Evolutionary conservation across 2,797 vertebrate genomes (phyloP).

Genomic region (Clarias laeviceps): DNA sequence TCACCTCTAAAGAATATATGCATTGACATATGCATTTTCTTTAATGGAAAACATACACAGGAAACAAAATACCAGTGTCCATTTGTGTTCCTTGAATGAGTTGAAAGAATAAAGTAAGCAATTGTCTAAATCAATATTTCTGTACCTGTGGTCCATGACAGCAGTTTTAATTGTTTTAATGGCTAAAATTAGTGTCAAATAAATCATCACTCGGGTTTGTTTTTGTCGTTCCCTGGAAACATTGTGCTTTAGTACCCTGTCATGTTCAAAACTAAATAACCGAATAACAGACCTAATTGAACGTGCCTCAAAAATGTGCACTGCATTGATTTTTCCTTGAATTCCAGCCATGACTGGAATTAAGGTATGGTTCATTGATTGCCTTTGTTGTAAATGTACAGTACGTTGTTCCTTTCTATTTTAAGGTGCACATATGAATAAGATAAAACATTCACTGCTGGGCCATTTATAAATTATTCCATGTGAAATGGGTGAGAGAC

Average conservation of each 20-base stretch:
- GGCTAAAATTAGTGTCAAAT: neutral
- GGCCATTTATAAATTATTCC: neutral
- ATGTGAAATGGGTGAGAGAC: neutral
- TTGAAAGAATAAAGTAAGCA: neutral
- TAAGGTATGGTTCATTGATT: neutral
- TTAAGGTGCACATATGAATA: neutral
- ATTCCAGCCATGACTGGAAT: neutral
- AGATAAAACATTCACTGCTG: neutral
- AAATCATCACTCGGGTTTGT: neutral
- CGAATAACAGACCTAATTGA: neutral
- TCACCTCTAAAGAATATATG: neutral
- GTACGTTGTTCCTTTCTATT: neutral
- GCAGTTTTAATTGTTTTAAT: neutral
- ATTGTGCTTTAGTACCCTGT: neutral
- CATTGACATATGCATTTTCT: neutral
- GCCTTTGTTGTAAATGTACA: neutral
- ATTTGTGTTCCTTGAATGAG: neutral
- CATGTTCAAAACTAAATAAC: neutral
- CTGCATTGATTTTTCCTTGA: neutral
- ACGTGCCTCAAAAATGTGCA: neutral
- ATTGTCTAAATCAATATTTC: neutral
- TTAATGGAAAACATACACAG: neutral
- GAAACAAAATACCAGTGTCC: too few relatives aligned
- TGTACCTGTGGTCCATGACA: neutral
- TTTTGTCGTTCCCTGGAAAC: neutral